These are phyloP conservation scores for Anas platyrhynchos DNA, from an alignment of 2,113 vertebrate genomes.

Conservation along the genomic window DNA sequence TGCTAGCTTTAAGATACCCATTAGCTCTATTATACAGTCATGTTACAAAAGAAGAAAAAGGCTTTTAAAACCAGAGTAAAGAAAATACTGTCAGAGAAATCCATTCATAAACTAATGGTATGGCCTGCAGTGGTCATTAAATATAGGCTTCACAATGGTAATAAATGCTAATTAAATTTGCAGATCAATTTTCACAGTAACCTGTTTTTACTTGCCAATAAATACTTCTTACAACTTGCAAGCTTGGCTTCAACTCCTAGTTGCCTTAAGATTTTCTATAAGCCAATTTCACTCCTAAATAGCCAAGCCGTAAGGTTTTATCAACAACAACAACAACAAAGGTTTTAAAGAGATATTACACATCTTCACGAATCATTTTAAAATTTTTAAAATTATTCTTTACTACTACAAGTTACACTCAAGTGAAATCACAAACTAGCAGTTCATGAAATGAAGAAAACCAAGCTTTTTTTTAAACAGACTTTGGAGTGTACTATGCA, in stretches of 20 bases:
- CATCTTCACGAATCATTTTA: not conserved
- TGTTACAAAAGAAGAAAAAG: not conserved
- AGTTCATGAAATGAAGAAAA: not conserved
- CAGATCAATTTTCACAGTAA: slow-evolving; percentile 10
- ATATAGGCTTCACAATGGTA: not conserved
- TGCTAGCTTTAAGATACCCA: not conserved
- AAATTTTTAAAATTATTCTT: not conserved
- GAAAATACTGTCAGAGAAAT: not conserved
- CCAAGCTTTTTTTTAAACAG: not conserved
- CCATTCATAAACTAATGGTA: not conserved
- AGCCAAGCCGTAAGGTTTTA: not conserved
- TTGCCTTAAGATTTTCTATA: not conserved
- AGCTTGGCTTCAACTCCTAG: not conserved
- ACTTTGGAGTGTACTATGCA: not conserved
- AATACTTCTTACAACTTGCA: not conserved
- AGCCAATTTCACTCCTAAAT: not conserved
- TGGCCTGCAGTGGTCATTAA: not conserved
- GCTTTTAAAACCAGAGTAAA: not conserved
- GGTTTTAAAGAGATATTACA: not conserved
- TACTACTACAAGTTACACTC: not conserved
- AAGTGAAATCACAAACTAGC: not conserved
- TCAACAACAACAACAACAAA: not conserved
- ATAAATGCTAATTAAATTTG: slow-evolving; percentile 5
- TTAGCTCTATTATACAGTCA: not conserved
- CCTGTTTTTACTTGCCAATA: not conserved